These are phyloP conservation scores for Columba livia DNA, from an alignment of 2,113 vertebrate genomes.

Conservation along the genomic window DNA sequence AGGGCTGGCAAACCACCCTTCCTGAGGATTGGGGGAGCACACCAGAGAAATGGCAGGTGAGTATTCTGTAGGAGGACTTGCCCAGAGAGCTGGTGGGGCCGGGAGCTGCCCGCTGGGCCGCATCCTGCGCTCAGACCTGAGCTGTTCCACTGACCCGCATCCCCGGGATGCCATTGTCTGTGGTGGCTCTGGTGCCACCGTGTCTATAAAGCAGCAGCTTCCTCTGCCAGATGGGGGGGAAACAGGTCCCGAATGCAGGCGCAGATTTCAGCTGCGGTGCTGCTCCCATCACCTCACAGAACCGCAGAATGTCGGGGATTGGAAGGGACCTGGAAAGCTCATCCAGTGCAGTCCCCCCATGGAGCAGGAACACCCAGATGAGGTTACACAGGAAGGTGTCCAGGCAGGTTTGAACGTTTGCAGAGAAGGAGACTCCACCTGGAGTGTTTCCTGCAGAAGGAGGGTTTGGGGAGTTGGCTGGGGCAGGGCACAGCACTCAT, in stretches of 20 bases:
- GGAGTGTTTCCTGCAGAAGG: background rate
- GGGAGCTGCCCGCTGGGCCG: background rate
- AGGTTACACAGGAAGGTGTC: too few relatives aligned
- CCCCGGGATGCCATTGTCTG: fast-evolving
- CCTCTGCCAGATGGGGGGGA: background rate
- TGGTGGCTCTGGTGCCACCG: fast-evolving
- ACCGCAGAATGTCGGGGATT: too few relatives aligned
- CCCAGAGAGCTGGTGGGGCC: background rate
- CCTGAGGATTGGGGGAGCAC: background rate
- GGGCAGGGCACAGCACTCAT: too few relatives aligned
- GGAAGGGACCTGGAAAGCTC: too few relatives aligned
- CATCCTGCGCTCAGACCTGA: background rate
- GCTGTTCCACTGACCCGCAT: background rate
- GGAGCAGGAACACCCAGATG: too few relatives aligned
- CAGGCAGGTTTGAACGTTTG: too few relatives aligned
- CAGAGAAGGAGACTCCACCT: background rate
- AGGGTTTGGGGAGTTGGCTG: background rate
- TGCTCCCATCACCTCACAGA: background rate
- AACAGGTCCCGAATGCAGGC: background rate
- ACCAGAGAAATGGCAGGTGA: background rate
- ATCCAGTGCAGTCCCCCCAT: too few relatives aligned
- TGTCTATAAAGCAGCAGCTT: background rate
- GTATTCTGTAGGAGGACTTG: background rate
- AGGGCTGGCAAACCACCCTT: background rate
- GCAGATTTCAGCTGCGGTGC: background rate